phyloP scores from a whole-genome alignment of 2,888 invertebrate species.

The Phengaris alcon region DNA sequence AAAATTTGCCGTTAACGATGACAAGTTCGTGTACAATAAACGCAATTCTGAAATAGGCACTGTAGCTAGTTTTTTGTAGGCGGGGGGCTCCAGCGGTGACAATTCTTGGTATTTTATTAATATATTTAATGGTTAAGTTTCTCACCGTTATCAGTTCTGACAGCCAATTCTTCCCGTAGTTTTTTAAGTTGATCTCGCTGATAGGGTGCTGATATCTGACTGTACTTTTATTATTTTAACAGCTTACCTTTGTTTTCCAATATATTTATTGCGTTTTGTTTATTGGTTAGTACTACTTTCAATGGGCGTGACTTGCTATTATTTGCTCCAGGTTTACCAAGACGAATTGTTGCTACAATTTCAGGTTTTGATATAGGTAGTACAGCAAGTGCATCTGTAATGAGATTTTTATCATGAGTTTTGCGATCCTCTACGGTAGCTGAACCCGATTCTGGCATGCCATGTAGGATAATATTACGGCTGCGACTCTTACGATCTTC shows the following conservation, averaged over 20 bases:
- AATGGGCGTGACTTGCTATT: neutral
- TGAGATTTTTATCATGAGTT: neutral
- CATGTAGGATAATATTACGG: constrained; percentile 11
- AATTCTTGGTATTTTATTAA: constrained; percentile 35
- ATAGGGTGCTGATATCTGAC: neutral
- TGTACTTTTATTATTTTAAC: constrained; percentile 7
- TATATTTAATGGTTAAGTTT: neutral
- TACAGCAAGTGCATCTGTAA: neutral
- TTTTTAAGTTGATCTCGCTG: constrained; percentile 14
- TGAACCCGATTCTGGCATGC: neutral
- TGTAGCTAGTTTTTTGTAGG: too few species aligned
- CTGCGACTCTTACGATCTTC: neutral
- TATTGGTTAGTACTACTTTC: neutral
- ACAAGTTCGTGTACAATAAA: neutral
- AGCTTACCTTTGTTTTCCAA: neutral
- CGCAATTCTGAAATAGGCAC: too few species aligned
- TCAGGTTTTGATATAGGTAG: neutral
- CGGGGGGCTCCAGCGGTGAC: neutral
- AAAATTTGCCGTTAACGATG: neutral
- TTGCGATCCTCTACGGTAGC: neutral
- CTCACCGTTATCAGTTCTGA: neutral
- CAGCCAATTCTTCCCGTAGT: neutral
- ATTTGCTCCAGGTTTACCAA: neutral
- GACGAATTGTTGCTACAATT: neutral
- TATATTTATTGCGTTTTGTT: constrained; percentile 6